Percentiles rank a stretch among this genome's conserved stretches.
Conservation (phyloP, 1,140 invertebrate species). For the Calephelis nemesis region DNA sequence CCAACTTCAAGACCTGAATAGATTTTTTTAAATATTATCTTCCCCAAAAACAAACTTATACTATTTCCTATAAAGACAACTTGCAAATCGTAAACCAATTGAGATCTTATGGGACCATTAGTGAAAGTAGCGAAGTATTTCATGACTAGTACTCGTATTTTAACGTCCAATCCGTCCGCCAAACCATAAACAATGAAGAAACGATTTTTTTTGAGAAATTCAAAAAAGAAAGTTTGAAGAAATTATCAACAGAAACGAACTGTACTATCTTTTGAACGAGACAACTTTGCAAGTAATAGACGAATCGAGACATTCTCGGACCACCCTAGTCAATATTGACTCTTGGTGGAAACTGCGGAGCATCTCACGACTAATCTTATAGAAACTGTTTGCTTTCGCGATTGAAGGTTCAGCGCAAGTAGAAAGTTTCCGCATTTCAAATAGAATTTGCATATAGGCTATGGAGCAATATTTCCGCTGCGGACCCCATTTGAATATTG, state of each 20-base stretch:
- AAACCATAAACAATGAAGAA: too few relatives aligned
- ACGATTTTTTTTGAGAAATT: too few relatives aligned
- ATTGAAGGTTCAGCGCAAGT: slow-evolving; percentile 54
- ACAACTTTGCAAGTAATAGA: slow-evolving; percentile 16
- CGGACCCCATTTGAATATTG: slow-evolving; percentile 63
- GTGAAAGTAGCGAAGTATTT: too few relatives aligned
- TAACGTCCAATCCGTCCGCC: too few relatives aligned
- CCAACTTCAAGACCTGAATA: too few relatives aligned
- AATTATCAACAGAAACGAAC: not conserved
- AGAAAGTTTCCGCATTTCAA: slow-evolving; percentile 65
- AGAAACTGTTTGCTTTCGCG: slow-evolving; percentile 65
- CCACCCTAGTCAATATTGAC: slow-evolving; percentile 51
- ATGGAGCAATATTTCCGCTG: slow-evolving; percentile 61
- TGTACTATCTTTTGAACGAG: slow-evolving; percentile 10
- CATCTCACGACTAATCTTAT: slow-evolving; percentile 64
- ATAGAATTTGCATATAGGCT: slow-evolving; percentile 68
- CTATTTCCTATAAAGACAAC: too few relatives aligned
- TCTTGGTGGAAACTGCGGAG: slow-evolving; percentile 35
- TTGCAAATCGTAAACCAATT: too few relatives aligned
- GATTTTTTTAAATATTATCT: too few relatives aligned
- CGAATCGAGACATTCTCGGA: slow-evolving; percentile 18
- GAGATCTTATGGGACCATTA: too few relatives aligned
- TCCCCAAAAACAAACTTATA: too few relatives aligned
- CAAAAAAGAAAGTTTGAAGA: too few relatives aligned
- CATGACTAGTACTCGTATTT: too few relatives aligned